phyloP scores from a whole-genome alignment of 1,140 invertebrate species.

The Ceratina japonica region DNA sequence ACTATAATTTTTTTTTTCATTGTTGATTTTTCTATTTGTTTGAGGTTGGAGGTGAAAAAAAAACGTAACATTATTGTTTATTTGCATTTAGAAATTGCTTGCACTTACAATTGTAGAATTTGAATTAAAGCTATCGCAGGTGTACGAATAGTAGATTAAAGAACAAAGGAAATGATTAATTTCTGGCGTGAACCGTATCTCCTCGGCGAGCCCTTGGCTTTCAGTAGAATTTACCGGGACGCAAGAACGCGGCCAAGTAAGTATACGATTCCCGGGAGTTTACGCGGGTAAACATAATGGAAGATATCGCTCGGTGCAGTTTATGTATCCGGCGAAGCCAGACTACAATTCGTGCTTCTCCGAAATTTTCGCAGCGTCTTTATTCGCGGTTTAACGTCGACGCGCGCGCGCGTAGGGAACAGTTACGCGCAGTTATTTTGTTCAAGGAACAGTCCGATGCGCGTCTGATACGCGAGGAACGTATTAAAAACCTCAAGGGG shows the following conservation, averaged over 20 bases:
- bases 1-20: too few species aligned
- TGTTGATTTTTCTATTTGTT: too few species aligned
- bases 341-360: conserved; percentile 25
- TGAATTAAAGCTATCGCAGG: too few species aligned
- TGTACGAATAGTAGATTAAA: too few species aligned
- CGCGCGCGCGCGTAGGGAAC: neutral
- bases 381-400: neutral
- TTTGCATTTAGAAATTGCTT: too few species aligned
- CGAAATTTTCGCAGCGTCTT: conserved; percentile 21
- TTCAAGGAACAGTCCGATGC: neutral
- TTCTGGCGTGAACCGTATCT: too few species aligned
- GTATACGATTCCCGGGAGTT: conserved; percentile 20
- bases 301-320: conserved; percentile 3
- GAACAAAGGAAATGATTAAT: too few species aligned
- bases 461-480: neutral
- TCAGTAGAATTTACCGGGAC: neutral
- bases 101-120: too few species aligned
- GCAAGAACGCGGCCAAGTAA: neutral
- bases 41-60: too few species aligned
- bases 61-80: too few species aligned
- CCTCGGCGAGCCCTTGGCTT: neutral
- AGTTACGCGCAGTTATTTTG: neutral
- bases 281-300: conserved; percentile 20
- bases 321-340: conserved; percentile 21
- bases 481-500: neutral